Conservation (phyloP, 2,888 invertebrate species). For the Sabatieria punctata region DNA sequence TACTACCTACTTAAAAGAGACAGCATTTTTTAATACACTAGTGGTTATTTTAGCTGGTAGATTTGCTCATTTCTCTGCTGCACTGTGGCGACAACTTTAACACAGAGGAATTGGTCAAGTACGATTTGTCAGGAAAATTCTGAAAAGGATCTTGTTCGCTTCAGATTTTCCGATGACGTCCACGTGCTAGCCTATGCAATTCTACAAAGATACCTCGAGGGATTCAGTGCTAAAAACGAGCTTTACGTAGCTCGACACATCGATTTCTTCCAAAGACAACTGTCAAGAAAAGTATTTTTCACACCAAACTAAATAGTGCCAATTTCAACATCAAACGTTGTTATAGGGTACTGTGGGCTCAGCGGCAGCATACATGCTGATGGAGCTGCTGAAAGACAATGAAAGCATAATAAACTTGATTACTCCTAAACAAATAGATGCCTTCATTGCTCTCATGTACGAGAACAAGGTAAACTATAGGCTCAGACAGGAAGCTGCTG, state of each 20-base stretch:
- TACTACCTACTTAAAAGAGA: no score
- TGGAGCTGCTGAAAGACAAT: conserved; percentile 7
- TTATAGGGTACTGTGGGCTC: neutral
- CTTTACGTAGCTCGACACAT: conserved; percentile 5
- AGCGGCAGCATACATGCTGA: conserved; percentile 2
- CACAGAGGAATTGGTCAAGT: no score
- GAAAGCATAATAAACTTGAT: conserved; percentile 1
- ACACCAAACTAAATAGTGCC: no score
- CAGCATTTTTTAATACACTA: no score
- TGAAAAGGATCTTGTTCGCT: no score
- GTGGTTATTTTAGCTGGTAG: no score
- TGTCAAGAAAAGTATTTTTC: neutral
- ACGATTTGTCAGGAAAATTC: no score
- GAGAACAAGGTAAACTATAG: conserved; percentile 2
- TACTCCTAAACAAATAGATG: neutral
- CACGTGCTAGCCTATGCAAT: conserved; percentile 1
- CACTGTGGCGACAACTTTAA: no score
- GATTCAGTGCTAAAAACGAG: conserved; percentile 7
- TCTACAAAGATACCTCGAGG: conserved; percentile 1
- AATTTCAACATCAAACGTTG: no score
- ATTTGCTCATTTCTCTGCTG: no score
- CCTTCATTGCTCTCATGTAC: neutral
- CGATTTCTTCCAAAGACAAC: conserved; percentile 3
- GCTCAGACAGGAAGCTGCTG: neutral
- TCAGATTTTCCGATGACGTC: neutral